Evolutionary conservation across 2,113 vertebrate genomes (phyloP).

Genomic region (Pantherophis guttatus): DNA sequence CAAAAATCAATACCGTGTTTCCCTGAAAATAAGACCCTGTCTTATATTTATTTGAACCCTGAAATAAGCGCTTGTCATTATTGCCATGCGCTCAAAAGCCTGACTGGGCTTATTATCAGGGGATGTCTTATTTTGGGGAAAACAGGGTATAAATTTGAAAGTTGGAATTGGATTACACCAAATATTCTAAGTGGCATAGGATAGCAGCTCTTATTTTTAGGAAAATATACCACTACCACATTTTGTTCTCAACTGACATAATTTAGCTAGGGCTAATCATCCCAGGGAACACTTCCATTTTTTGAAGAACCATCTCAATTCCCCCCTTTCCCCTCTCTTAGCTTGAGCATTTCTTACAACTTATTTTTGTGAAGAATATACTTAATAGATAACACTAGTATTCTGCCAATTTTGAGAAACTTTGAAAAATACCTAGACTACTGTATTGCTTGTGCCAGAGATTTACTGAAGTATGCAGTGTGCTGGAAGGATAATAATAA

Average conservation of each 20-base stretch:
- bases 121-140: too few species aligned
- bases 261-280: background rate
- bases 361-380: background rate
- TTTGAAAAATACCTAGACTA: background rate
- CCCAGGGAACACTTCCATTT: background rate
- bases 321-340: background rate
- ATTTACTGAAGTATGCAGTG: background rate
- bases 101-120: too few species aligned
- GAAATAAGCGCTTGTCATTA: too few species aligned
- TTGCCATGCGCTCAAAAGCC: too few species aligned
- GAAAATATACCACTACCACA: background rate
- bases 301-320: background rate
- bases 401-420: background rate
- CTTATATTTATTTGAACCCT: too few species aligned
- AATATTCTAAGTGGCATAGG: background rate
- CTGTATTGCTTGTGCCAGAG: background rate
- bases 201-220: background rate
- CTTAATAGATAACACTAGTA: background rate
- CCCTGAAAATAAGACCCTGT: too few species aligned
- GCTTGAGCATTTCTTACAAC: background rate
- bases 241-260: background rate
- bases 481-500: background rate
- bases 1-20: background rate
- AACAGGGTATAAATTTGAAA: background rate
- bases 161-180: background rate